Base-by-base conservation (phyloP, 2,113 vertebrate species). In the Machaerirhynchus nigripectus region DNA sequence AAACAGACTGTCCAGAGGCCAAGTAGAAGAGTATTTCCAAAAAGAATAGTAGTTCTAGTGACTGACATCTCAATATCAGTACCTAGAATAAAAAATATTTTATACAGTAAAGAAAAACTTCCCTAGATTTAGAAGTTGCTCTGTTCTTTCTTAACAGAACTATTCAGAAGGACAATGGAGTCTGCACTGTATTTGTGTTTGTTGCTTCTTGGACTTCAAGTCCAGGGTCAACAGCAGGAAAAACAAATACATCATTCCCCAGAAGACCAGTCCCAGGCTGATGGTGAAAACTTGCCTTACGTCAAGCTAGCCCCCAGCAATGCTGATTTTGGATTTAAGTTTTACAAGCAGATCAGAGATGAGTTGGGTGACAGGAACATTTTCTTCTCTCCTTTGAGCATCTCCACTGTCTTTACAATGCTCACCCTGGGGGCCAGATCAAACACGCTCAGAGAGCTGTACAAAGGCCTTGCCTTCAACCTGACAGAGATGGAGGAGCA, bases 321-420 rank as follows among this genome's bases (percentile, higher is more conserved):
- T 2, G 85, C 98, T 27, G 95, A 98, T 15, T 99, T 99, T 20
- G 98, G 97, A 60, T 98, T 99, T 65, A 93, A 87, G 40, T 96
- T 99, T 42, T 99, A 98, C 96, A 98, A 95, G 95, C 96, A 96
- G 15, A 55, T 99, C 69, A 90, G 79, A 27, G 65, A 96, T 33
- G 84, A 84, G 1, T 7, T 0, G 3, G 46, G 42, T 8, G 1
- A 57, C 23, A 23, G 49, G 55, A 99, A 99, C 74, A 96, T 99
- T 96, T 98, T 99, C 96, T 98, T 98, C 73, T 99, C 99, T 1
- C 99, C 99, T 2, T 26, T 99, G 85, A 98, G 99, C 79, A 98
- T 99, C 76, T 97, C 98, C 65, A 96, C 94, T 0, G 98, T 97
- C 70, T 98, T 99, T 92, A 94, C 98, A 87, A 97, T 99, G 98